Base-by-base conservation (phyloP, 2,797 vertebrate species). In the Urocyon cinereoargenteus region DNA sequence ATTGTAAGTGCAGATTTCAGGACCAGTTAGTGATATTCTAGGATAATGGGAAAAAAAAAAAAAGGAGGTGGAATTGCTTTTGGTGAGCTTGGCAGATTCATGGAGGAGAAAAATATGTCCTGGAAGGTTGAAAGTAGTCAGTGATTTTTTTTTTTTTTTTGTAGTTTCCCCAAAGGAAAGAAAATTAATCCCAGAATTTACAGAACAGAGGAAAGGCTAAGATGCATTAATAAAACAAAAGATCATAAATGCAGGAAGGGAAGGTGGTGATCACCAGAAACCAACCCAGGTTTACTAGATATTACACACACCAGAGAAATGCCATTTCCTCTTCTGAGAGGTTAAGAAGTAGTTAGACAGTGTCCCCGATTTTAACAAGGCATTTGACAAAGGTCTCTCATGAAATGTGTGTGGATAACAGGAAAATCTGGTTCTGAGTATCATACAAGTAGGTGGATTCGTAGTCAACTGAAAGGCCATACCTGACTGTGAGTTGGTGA, bases 161-260 rank as follows among this genome's bases (percentile, higher is more conserved):
- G 62, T 34, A 22, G n/a, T 93, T 88, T 93, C 45, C 51, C 40
- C 4, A 53, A 72, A 79, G n/a, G 31, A 53, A 31, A 66, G 28
- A 66, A 86, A 92, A 91, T 81, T 86, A 72, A 85, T 94, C 88
- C 53, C 36, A 77, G 66, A 84, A 64, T 87, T 81, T 68, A n/a
- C 13, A 92, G 13, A 24, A 34, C 24, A 86, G 19, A 6, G 1
- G 51, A 78, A 21, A 90, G 28, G 86, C 70, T 62, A 84, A 61
- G 31, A 36, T 64, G 14, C 4, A 26, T 1, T 68, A 31, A 72
- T 70, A 40, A 53, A 77, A 28, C 24, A 49, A n/a, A 57, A 79
- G 55, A 18, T 87, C n/a, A 1, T 79, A 53, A 62, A 82, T 55
- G 21, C n/a, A 11, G 21, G 57, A 51, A 73, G 70, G 72, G 49